These are phyloP conservation scores for Caradrina clavipalpis DNA, from an alignment of 2,888 invertebrate genomes.

Conservation along the genomic window DNA sequence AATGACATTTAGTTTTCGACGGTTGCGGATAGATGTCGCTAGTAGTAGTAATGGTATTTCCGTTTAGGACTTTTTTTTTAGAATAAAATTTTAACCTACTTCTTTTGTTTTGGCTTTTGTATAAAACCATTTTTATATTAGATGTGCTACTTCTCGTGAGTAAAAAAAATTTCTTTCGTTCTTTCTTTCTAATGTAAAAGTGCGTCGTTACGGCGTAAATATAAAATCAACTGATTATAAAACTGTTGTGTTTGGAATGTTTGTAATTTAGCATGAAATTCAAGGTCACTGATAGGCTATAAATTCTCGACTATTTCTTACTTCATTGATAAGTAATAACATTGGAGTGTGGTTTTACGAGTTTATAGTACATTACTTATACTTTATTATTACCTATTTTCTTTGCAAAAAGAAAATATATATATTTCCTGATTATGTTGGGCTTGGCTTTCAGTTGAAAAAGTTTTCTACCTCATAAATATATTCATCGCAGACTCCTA, in stretches of 20 bases:
- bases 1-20: conserved; percentile 9
- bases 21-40: conserved; percentile 42
- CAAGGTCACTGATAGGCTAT: conserved; percentile 33
- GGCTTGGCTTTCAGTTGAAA: neutral
- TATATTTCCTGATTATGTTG: neutral
- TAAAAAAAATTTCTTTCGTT: too few relatives aligned
- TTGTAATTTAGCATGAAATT: conserved; percentile 33
- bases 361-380: neutral
- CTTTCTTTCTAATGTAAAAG: too few relatives aligned
- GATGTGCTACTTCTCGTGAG: too few relatives aligned
- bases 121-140: too few relatives aligned
- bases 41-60: neutral
- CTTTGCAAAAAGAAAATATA: neutral
- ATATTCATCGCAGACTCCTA: neutral
- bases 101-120: too few relatives aligned
- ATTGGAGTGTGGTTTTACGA: conserved; percentile 19
- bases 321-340: conserved; percentile 39
- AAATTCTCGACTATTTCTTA: conserved; percentile 16
- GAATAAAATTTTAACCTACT: too few relatives aligned
- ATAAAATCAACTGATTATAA: conserved; percentile 14
- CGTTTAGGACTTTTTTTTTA: too few relatives aligned
- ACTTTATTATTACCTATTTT: neutral
- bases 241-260: conserved; percentile 28
- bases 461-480: neutral
- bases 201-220: conserved; percentile 15